phyloP scores from a whole-genome alignment of 1,140 invertebrate species.

The Leucophenga varia region DNA sequence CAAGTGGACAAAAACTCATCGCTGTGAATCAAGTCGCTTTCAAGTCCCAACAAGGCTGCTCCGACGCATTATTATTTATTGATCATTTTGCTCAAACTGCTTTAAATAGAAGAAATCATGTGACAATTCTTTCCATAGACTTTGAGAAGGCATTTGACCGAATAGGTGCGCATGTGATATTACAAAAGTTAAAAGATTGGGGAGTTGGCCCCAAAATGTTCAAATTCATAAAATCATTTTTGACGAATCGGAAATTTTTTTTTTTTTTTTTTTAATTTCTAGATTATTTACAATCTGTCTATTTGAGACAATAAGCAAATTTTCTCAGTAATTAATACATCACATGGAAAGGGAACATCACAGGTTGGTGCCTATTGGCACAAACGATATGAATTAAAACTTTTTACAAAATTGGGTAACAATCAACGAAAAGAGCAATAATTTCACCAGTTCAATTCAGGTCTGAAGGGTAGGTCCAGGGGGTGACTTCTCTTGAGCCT shows the following conservation, averaged over 20 bases:
- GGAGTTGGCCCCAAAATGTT: slow-evolving; percentile 1
- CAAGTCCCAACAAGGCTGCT: background rate
- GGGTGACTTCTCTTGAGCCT: too few relatives aligned
- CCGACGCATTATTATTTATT: background rate
- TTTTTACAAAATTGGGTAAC: too few relatives aligned
- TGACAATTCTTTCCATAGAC: slow-evolving; percentile 1
- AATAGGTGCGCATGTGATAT: background rate
- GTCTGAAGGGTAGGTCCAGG: too few relatives aligned
- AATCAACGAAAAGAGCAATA: too few relatives aligned
- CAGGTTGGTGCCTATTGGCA: too few relatives aligned
- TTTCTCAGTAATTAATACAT: too few relatives aligned
- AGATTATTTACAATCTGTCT: too few relatives aligned
- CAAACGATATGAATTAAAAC: too few relatives aligned
- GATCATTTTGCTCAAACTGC: background rate
- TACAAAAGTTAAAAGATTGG: background rate
- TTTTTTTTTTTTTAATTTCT: too few relatives aligned
- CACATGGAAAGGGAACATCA: too few relatives aligned
- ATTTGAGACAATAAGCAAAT: too few relatives aligned
- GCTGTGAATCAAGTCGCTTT: slow-evolving; percentile 31
- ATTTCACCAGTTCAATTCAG: too few relatives aligned
- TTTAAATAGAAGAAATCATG: background rate
- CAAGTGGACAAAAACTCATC: slow-evolving; percentile 9
- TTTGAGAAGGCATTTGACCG: slow-evolving; percentile 6
- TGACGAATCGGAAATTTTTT: background rate
- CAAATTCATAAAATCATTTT: slow-evolving; percentile 1